Base-by-base conservation (phyloP, 2,888 invertebrate genomes). In the Agonopterix alstromeriana region DNA sequence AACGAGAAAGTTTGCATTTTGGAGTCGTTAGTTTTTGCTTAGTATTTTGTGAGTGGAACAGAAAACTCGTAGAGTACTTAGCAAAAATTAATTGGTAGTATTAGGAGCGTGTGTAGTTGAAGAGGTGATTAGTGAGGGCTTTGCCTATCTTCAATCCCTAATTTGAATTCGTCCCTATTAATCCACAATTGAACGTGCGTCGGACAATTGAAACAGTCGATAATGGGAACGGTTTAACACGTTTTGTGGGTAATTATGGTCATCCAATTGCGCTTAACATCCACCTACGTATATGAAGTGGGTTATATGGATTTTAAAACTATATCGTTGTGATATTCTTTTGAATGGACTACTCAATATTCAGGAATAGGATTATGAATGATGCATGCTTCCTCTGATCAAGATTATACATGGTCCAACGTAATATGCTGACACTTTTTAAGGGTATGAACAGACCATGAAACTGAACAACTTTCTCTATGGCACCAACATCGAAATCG, bases 231-330 rank as follows among this genome's bases (percentile, higher is more conserved):
- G 70, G 63, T 70, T 77, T 73, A 74, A 78, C 77, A 77, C 75
- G 74, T 77, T 78, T 73, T 71, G 77, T 55, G 75, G 76, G 75
- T 78, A 82, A 84, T 83, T 79, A 77, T 67, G 71, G 69, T 62
- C 59, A 58, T 67, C 63, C 70, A 70, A 77, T 77, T 74, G 73
- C 65, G 67, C 64, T 58, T 69, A 58, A 62, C 63, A 40, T 45
- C 40, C 9, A 27, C 27, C 10, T 8, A 27, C 45, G 36, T 36
- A 35, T n/a, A 5, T 27, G 5, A 27, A 27, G 27, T 27, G 27
- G 27, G 27, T 27, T 27, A 1, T 27, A 7, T 27, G 27, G 5
- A 27, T 27, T 27, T 27, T 27, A 27, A 27, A 27, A 27, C 7
- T 27, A 7, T 27, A 27, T 27, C 5, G 27, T 27, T 2, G 7